Conservation (phyloP, 2,888 invertebrate genomes). For the Drosophila subsilvestris region DNA sequence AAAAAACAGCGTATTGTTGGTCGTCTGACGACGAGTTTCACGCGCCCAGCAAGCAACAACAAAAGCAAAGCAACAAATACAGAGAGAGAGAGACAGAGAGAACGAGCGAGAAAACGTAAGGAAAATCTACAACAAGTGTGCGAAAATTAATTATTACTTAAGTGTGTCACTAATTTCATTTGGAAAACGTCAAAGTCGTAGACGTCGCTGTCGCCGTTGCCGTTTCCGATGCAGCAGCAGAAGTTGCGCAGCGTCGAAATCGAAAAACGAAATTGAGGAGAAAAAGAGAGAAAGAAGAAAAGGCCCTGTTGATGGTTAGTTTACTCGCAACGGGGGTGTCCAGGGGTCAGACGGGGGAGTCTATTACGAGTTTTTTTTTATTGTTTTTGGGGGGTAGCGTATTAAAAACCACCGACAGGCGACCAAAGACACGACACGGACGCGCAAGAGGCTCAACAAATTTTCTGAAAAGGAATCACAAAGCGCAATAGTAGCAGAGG, state of each 20-base stretch:
- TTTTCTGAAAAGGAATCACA: conserved; percentile 75
- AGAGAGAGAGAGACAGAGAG: conserved; percentile 23
- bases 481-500: conserved; percentile 20
- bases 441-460: conserved; percentile 71
- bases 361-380: conserved; percentile 64
- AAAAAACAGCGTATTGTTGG: conserved; percentile 56
- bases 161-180: conserved; percentile 79
- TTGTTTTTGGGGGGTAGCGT: conserved; percentile 63
- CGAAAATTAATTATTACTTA: conserved; percentile 77
- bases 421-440: conserved; percentile 56
- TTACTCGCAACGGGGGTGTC: conserved; percentile 6
- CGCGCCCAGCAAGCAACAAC: conserved; percentile 52
- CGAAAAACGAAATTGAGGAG: conserved; percentile 56
- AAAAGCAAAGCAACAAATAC: conserved; percentile 36
- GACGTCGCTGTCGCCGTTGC: conserved; percentile 25
- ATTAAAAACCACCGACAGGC: conserved; percentile 54
- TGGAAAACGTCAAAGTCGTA: conserved; percentile 36
- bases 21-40: conserved; percentile 61
- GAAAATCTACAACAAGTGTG: conserved; percentile 75
- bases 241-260: conserved; percentile 72
- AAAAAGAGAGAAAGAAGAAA: conserved; percentile 55
- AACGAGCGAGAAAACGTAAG: conserved; percentile 54
- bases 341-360: conserved; percentile 28
- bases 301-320: conserved; percentile 1
- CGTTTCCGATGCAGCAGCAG: conserved; percentile 57